phyloP scores from a whole-genome alignment of 2,797 vertebrate genomes.

The Cheirogaleus major region DNA sequence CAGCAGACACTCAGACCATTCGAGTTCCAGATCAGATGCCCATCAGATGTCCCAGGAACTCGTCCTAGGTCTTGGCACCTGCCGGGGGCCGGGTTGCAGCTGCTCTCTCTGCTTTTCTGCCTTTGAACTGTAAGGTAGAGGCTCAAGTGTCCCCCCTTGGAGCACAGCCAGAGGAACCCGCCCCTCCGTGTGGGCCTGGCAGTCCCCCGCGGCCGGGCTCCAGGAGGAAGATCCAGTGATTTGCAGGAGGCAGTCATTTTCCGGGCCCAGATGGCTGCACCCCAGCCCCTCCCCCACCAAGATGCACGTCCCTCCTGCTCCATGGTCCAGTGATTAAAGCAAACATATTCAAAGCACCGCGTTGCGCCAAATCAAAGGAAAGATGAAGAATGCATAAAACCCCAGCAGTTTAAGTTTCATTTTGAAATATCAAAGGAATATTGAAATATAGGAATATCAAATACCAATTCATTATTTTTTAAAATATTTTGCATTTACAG shows the following conservation, averaged over 20 bases:
- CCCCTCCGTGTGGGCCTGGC: not conserved
- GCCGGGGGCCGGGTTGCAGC: not conserved
- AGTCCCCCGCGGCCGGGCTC: not conserved
- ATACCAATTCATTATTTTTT: slow-evolving; percentile 84
- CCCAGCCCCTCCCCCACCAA: slow-evolving; percentile 79
- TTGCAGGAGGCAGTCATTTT: slow-evolving; percentile 71
- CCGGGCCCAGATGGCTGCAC: slow-evolving; percentile 83
- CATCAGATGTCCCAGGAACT: not conserved
- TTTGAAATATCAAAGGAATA: slow-evolving; percentile 88
- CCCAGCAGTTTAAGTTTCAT: slow-evolving; percentile 87
- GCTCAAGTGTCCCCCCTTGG: not conserved
- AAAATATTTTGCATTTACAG: slow-evolving; percentile 85
- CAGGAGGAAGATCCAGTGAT: not conserved
- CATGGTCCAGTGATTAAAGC: slow-evolving; percentile 87
- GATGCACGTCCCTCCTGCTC: slow-evolving; percentile 80
- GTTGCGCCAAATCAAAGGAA: slow-evolving; percentile 81
- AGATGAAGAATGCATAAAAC: slow-evolving; percentile 86
- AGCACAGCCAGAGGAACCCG: not conserved
- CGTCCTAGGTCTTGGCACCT: slow-evolving; percentile 35
- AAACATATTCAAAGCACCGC: slow-evolving; percentile 84
- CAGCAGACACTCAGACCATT: accelerated
- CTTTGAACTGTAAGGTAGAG: slow-evolving; percentile 58
- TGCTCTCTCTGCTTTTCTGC: not conserved
- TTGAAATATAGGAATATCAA: slow-evolving; percentile 87
- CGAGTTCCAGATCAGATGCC: not conserved